Percentiles rank a stretch among this genome's conserved stretches.
Evolutionary conservation across 2,113 vertebrate species (phyloP).

Genomic region (Pollimyrus isidori): DNA sequence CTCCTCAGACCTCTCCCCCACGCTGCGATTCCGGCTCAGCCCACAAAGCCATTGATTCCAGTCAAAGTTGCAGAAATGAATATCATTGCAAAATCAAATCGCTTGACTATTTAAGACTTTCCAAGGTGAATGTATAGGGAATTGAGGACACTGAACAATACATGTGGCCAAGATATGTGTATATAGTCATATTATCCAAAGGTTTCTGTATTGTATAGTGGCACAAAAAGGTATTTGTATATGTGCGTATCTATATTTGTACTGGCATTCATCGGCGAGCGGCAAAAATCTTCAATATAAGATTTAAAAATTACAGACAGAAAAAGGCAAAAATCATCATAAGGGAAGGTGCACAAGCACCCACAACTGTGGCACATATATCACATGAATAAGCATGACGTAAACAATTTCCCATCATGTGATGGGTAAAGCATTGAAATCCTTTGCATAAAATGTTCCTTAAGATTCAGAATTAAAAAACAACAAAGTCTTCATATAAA

Average conservation of each 20-base stretch:
- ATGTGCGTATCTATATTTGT: not conserved
- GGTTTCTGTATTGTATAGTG: not conserved
- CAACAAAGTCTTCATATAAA: not conserved
- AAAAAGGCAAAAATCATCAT: not conserved
- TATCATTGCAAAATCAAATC: conserved; percentile 99
- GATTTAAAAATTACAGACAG: conserved; percentile 17
- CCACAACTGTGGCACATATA: not conserved
- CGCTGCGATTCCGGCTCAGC: conserved; percentile 94
- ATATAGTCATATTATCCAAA: not conserved
- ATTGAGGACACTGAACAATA: conserved; percentile 21
- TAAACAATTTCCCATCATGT: not conserved
- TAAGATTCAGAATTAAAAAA: not conserved
- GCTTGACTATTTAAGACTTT: conserved; percentile 95
- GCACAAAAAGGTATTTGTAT: not conserved
- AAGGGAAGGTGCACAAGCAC: not conserved
- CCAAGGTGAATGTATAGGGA: conserved; percentile 53
- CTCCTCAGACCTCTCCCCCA: conserved; percentile 80
- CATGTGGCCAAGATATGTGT: not conserved
- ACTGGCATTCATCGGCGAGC: not conserved
- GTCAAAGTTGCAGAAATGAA: conserved; percentile 99
- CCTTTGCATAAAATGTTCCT: not conserved
- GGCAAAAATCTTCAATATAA: not conserved
- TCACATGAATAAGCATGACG: not conserved
- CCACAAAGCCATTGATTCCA: conserved; percentile 98
- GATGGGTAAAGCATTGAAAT: not conserved